These are phyloP conservation scores for Ips nitidus DNA, from an alignment of 1,140 invertebrate genomes.

Conservation along the genomic window DNA sequence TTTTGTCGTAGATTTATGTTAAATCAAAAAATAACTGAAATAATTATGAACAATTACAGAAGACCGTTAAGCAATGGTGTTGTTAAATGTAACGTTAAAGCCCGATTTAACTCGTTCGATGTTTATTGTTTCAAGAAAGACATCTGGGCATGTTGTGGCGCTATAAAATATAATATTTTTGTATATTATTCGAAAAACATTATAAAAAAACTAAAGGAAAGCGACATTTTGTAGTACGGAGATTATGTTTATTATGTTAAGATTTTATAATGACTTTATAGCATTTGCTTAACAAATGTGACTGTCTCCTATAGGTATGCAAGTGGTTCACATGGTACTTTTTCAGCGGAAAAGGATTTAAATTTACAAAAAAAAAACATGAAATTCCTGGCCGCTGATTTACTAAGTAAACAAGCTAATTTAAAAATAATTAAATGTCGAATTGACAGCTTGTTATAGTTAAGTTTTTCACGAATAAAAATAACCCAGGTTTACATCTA, in stretches of 20 bases:
- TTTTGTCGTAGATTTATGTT: too few species aligned
- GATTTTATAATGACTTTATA: conserved; percentile 33
- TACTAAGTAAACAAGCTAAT: conserved; percentile 6
- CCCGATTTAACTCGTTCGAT: neutral
- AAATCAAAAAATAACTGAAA: too few species aligned
- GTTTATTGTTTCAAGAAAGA: conserved; percentile 28
- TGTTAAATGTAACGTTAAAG: neutral
- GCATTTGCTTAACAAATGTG: conserved; percentile 38
- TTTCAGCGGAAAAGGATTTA: neutral
- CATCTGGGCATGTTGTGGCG: conserved; percentile 24
- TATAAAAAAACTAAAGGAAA: conserved; percentile 31
- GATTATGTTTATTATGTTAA: conserved; percentile 33
- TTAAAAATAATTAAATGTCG: conserved; percentile 18
- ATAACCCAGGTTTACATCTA: conserved; percentile 29
- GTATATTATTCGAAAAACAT: conserved; percentile 32
- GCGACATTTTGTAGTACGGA: conserved; percentile 30
- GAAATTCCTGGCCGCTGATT: neutral
- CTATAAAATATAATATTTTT: conserved; percentile 33
- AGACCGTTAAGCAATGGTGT: too few species aligned
- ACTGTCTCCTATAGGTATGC: conserved; percentile 6
- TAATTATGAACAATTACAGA: neutral
- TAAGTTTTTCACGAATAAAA: conserved; percentile 25
- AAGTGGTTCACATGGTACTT: conserved; percentile 11
- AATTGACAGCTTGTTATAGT: conserved; percentile 29
- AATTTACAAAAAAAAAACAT: neutral